Evolutionary conservation across 2,113 vertebrate species (phyloP), one percentile per base, ranked within the genome.

Genomic region (Semnornis frantzii): DNA sequence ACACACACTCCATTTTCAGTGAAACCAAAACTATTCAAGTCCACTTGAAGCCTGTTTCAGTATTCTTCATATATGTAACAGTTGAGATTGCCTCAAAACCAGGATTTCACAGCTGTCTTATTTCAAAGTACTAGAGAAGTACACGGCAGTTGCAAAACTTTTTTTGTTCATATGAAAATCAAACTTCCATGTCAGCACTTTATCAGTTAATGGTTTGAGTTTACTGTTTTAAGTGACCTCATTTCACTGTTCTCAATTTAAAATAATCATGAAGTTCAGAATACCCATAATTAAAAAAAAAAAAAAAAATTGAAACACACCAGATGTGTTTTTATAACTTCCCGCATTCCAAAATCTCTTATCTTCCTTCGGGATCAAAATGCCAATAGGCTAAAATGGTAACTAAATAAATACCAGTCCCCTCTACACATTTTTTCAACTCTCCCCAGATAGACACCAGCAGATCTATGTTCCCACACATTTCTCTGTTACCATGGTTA

Each of bases 401-500:
- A 48, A 74, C 54, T 39, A 66, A 79, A 52, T 25, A 62, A 77
- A 54, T 12, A n/a, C 39, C 50, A 24, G 23, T 25, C 1, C 5
- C 12, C 2, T 50, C 21, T 54, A 21, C 8, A 25, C 7, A 37
- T 75, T 75, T 59, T 33, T 59, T 62, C 46, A 57, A 1, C n/a
- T 62, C 48, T 48, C 15, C 37, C 27, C n/a, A 48, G 60, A 90
- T 9, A 31, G 1, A 58, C 7, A 60, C 30, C 46, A 85, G 34
- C 42, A 90, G 21, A 73, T 42, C 10, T 52, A 33, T 27, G 23
- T 17, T 70, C 27, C 37, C 11, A 60, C 15, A 3, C 71, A 77
- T 86, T 68, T 44, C 54, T 82, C 42, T 12, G 62, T 95, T 93
- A 84, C 86, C 84, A 84, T 62, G 54, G 73, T 93, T 89, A 86